Base-by-base conservation (phyloP, 2,888 invertebrate genomes). In the Tipula vernalis region DNA sequence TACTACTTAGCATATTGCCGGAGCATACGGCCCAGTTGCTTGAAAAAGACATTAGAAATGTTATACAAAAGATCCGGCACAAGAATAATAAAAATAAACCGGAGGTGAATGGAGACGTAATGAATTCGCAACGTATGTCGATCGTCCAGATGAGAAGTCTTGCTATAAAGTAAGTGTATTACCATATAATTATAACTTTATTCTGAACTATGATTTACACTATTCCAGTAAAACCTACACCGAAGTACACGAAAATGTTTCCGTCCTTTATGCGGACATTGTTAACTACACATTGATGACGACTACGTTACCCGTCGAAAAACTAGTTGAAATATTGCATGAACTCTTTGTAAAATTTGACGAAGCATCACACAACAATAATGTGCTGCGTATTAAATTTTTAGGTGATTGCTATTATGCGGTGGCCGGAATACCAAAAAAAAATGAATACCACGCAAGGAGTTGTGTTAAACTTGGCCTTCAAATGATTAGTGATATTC, bases 371-470 rank as follows among this genome's bases (percentile, higher is more conserved):
- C 90, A 95, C 94, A 94, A 95, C 89, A 93, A 95, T 88, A 94
- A 95, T 88, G 96, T 96, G 0, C 92, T 97, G 87, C 92, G 98
- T 86, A 98, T 98, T 87, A 98, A 98, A 90, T 97, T 98, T 89
- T 93, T 98, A 87, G 98, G 98, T 0, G 98, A 98, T 89, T 98
- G 98, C 90, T 98, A 98, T 90, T 98, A 98, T 90, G 97, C 98
- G 89, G 97, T 98, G 2, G 96, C 96, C 57, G 98, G 98, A 0
- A 93, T 98, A 86, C 97, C 97, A 0, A 94, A 94, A 86, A 95
- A 95, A 0, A 95, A 94, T 88, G 92, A 93, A 0, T 94, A 95
- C 87, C 98, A 98, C 89, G 98, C 98, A 0, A 96, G 96, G 90
- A 97, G 97, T 90, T 97, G 97, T 90, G 97, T 98, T 0, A 95